Evolutionary conservation across 2,113 vertebrate species (phyloP).

Genomic region (Speoplatyrhinus poulsoni): DNA sequence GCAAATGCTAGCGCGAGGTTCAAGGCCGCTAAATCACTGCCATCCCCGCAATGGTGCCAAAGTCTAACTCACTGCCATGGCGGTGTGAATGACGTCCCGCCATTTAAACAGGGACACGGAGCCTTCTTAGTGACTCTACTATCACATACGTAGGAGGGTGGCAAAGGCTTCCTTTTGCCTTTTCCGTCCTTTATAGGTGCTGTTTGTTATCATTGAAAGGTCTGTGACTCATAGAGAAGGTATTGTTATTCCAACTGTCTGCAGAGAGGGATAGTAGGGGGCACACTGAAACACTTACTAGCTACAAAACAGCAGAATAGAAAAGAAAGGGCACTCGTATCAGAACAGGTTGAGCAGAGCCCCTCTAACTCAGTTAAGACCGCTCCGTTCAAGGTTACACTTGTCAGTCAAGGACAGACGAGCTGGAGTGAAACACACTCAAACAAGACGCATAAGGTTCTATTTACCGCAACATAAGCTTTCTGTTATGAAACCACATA

Average conservation of each 20-base stretch:
- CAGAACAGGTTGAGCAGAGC: neutral
- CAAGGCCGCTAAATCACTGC: neutral
- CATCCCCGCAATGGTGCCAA: neutral
- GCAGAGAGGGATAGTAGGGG: neutral
- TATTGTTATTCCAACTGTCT: constrained; percentile 19
- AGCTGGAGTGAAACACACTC: neutral
- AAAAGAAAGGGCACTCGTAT: neutral
- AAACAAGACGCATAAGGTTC: too few relatives aligned
- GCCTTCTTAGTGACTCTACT: neutral
- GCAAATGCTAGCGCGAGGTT: constrained; percentile 5
- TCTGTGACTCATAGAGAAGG: constrained; percentile 2
- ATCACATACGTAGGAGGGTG: neutral
- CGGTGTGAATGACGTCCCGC: neutral
- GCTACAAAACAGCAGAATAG: constrained; percentile 6
- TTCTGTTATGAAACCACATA: too few relatives aligned
- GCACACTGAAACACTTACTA: neutral
- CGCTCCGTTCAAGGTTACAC: neutral
- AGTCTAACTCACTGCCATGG: neutral
- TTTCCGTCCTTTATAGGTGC: neutral
- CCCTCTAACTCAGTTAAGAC: neutral
- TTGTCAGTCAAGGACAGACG: neutral
- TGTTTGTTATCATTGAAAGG: neutral
- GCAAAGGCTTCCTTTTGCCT: neutral
- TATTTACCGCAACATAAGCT: too few relatives aligned
- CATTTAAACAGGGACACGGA: neutral